Conservation (phyloP, 2,797 vertebrate genomes). For the Gouania willdenowi region DNA sequence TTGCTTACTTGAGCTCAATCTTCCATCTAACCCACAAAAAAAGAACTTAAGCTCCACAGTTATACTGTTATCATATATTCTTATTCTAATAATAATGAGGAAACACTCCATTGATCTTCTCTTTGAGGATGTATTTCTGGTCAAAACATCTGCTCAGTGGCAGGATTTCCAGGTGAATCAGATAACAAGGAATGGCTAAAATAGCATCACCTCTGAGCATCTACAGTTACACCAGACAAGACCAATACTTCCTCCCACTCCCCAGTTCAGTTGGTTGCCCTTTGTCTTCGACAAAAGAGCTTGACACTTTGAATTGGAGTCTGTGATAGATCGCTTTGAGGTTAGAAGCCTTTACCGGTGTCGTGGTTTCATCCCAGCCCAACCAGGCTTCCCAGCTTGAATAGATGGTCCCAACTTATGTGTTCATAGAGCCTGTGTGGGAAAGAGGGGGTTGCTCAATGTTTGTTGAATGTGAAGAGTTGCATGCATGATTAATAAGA, state of each 20-base stretch:
- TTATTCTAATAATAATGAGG: too few species aligned
- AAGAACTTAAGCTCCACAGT: constrained; percentile 13
- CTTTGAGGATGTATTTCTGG: background rate
- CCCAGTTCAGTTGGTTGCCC: constrained; percentile 67
- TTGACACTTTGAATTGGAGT: constrained; percentile 74
- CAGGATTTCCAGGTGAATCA: constrained; percentile 54
- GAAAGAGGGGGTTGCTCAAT: constrained; percentile 39
- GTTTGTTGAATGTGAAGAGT: too few species aligned
- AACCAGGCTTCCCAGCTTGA: constrained; percentile 48
- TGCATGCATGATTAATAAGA: constrained; percentile 9
- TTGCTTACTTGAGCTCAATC: constrained; percentile 21
- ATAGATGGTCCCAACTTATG: constrained; percentile 47
- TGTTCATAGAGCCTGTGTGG: constrained; percentile 48
- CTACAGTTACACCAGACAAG: constrained; percentile 74
- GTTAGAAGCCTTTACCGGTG: constrained; percentile 72
- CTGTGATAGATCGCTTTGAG: constrained; percentile 75
- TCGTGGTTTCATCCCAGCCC: constrained; percentile 68
- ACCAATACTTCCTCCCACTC: constrained; percentile 76
- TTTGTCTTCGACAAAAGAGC: constrained; percentile 70
- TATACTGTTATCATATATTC: background rate
- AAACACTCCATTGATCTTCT: background rate
- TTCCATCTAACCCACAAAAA: constrained; percentile 19
- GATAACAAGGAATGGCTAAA: constrained; percentile 64
- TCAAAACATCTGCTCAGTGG: constrained; percentile 37
- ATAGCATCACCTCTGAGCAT: constrained; percentile 64